Evolutionary conservation across 2,797 vertebrate genomes (phyloP), one percentile per base, ranked within the genome.

Genomic region (Lepus townsendii): DNA sequence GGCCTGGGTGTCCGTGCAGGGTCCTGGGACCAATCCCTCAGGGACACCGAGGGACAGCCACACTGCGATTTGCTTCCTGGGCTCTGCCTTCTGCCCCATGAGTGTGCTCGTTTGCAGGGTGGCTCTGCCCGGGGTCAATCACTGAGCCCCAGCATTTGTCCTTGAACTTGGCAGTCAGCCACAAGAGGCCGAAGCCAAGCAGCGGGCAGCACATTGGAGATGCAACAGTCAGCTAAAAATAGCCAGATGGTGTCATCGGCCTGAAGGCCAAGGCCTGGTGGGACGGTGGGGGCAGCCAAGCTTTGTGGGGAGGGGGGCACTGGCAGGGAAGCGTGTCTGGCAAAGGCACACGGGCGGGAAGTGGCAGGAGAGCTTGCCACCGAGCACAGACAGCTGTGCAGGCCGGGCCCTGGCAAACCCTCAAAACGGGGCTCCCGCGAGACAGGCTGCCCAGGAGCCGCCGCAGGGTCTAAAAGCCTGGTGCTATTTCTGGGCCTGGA

Each of bases 401-500:
- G 42, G 38, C 66, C 73, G 75, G 54, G 63, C 3, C 24, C 5
- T 30, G 35, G 54, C 63, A 87, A 62, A 50, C 60, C 65, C 54
- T 54, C 27, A 35, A 22, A 77, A 60, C 5, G 7, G 26, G 57
- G 69, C n/a, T 95, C 20, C 57, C 83, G 38, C 10, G 57, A 88
- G 57, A 4, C 50, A 60, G 63, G 52, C 35, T 87, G 83, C 52
- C 78, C n/a, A 63, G 65, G 89, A 87, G 72, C 27, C 20, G 1
- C 71, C 19, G 63, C 35, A 63, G 38, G n/a, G 75, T 94, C 89
- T 95, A 78, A 92, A 79, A 94, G 78, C 79, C 50, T 30, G 1
- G 1, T n/a, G 86, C 73, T 93, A 85, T 93, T 96, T 96, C 92
- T 68, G 94, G 94, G 57, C 30, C 30, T 2, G 0, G 79, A 73